Evolutionary conservation across 2,797 vertebrate genomes (phyloP), one percentile per base, ranked within the genome.

Genomic region (Enteromius viviparus): DNA sequence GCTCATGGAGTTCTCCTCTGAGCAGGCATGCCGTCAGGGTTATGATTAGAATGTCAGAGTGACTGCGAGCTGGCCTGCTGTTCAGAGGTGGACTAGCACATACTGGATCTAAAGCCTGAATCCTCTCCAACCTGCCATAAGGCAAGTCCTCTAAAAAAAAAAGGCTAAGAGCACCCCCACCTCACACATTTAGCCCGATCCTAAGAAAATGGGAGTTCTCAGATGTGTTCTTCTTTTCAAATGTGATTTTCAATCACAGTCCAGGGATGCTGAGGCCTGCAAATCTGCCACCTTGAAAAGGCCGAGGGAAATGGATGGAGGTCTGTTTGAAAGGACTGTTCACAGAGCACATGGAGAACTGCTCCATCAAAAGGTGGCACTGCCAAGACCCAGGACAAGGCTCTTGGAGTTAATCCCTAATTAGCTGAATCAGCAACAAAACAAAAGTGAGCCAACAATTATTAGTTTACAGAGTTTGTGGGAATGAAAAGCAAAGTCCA

Each of bases 391-490:
- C 82, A 79, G 84, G 82, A 89, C 89, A 89, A 92, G 92, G 92
- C 88, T 91, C 88, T 91, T 87, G 82, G 32, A 74, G 88, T 89
- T 85, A 89, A 89, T 78, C n/a, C 60, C 91, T 94, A 95, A 95
- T 93, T 90, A 92, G 91, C 88, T 2, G 80, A 91, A 92, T 95
- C 94, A 93, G 93, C 94, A 91, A 85, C 92, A 93, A 94, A 87
- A 92, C 88, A 91, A 93, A 92, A 88, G 87, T 49, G 83, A 71
- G 89, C 89, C 70, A 23, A 84, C 91, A 92, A 91, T 91, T 92
- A 93, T 93, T 93, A 85, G 90, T 92, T 89, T 91, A 91, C 83
- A 91, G 85, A 90, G 88, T 85, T 83, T 87, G 87, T 83, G 70
- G 81, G 70, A 78, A 62, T 93, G 91, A 93, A 93, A 90, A 83